These are phyloP conservation scores for Xiphophorus maculatus DNA, from an alignment of 2,113 vertebrate genomes.

Conservation along the genomic window DNA sequence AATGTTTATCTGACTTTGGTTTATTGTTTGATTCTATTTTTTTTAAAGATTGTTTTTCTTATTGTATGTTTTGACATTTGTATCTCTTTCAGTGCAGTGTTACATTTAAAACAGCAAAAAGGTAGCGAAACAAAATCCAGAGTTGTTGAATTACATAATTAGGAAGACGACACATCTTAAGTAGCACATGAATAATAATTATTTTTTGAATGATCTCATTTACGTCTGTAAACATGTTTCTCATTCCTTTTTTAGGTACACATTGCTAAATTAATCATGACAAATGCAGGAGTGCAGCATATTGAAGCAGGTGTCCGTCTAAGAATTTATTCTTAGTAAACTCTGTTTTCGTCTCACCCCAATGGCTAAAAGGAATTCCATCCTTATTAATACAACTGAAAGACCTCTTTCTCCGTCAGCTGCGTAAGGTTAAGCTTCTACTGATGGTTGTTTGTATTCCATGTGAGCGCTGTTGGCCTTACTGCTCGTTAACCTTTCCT, in stretches of 20 bases:
- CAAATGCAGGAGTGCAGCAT: neutral
- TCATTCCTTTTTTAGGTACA: neutral
- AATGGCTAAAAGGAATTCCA: neutral
- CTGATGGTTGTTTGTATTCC: slow-evolving; percentile 66
- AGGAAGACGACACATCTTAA: neutral
- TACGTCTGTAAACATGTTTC: neutral
- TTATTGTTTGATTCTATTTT: too few relatives aligned
- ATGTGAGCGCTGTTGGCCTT: slow-evolving; percentile 51
- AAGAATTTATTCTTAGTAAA: neutral
- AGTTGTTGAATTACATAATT: too few relatives aligned
- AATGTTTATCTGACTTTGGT: too few relatives aligned
- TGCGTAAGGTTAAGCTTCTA: slow-evolving; percentile 13
- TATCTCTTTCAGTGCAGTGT: too few relatives aligned
- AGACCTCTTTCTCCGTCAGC: slow-evolving; percentile 18
- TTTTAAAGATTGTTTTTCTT: too few relatives aligned
- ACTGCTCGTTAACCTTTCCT: slow-evolving; percentile 81
- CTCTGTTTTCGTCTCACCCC: neutral
- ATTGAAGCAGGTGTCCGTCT: neutral
- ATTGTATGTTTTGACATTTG: too few relatives aligned
- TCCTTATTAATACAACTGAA: neutral
- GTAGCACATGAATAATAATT: neutral
- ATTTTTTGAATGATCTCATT: neutral
- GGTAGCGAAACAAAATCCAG: too few relatives aligned
- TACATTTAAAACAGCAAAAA: too few relatives aligned
- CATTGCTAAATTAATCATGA: neutral